Conservation (phyloP, 2,888 invertebrate species). For the Congeria kusceri region DNA sequence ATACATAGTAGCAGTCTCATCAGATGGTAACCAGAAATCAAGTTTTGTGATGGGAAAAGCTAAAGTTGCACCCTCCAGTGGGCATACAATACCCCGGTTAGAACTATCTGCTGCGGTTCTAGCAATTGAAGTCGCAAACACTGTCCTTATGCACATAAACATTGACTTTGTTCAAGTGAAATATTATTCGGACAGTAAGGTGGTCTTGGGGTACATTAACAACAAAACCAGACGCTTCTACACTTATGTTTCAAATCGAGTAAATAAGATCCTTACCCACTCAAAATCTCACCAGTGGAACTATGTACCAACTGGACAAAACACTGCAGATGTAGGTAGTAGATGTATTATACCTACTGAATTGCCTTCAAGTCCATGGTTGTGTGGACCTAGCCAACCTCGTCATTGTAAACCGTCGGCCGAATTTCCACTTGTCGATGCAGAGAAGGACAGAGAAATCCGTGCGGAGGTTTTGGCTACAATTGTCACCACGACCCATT, state of each 20-base stretch:
- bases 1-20: constrained; percentile 38
- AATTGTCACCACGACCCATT: neutral
- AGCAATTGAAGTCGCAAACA: constrained; percentile 49
- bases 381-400: constrained; percentile 17
- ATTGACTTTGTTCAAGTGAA: constrained; percentile 15
- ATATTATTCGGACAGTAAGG: constrained; percentile 59
- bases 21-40: constrained; percentile 16
- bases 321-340: constrained; percentile 57
- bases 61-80: constrained; percentile 54
- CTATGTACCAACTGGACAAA: constrained; percentile 44
- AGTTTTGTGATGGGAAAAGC: constrained; percentile 66
- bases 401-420: neutral
- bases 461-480: neutral
- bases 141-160: constrained; percentile 34
- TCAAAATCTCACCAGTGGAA: constrained; percentile 51
- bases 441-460: constrained; percentile 36
- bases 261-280: neutral
- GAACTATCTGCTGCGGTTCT: constrained; percentile 66
- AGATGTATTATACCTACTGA: constrained; percentile 26
- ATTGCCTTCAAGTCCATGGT: constrained; percentile 40
- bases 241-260: constrained; percentile 1
- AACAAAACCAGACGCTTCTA: constrained; percentile 55
- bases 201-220: constrained; percentile 57
- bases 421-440: constrained; percentile 25
- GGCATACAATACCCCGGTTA: constrained; percentile 64